phyloP scores from a whole-genome alignment of 2,113 vertebrate genomes.

The Ascaphus truei region DNA sequence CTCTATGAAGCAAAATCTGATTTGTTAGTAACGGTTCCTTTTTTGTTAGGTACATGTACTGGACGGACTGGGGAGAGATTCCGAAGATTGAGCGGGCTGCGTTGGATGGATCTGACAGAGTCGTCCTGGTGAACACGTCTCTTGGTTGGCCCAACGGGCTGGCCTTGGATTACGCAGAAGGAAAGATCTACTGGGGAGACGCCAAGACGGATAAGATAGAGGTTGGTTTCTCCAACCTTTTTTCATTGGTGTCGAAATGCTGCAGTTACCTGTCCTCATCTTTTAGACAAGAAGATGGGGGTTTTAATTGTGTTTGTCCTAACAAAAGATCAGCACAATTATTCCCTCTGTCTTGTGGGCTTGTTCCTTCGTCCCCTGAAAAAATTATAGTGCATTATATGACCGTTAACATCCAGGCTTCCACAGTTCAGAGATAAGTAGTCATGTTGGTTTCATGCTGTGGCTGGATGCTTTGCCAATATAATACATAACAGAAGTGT shows the following conservation, averaged over 20 bases:
- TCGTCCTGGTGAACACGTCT: slow-evolving; percentile 90
- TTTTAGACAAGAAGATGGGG: slow-evolving; percentile 24
- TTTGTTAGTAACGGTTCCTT: neutral
- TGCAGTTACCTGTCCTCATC: too few relatives aligned
- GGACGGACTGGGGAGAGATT: slow-evolving; percentile 96
- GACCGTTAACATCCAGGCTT: too few relatives aligned
- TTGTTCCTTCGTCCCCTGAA: too few relatives aligned
- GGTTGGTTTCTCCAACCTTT: slow-evolving; percentile 57
- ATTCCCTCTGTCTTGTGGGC: slow-evolving; percentile 20
- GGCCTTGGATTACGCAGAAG: slow-evolving; percentile 84
- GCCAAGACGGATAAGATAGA: slow-evolving; percentile 93
- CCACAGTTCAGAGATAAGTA: too few relatives aligned
- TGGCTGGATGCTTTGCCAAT: too few relatives aligned
- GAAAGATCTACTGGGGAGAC: slow-evolving; percentile 95
- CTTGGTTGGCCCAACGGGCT: slow-evolving; percentile 96
- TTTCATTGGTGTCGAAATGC: slow-evolving; percentile 11
- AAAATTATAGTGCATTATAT: too few relatives aligned
- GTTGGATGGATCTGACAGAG: slow-evolving; percentile 84
- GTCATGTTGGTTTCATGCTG: too few relatives aligned
- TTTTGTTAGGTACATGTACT: slow-evolving; percentile 87
- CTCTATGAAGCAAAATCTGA: slow-evolving; percentile 25
- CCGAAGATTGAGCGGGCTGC: slow-evolving; percentile 94
- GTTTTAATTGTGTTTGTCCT: slow-evolving; percentile 7
- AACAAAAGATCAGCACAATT: neutral
- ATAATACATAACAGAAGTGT: too few relatives aligned